Conservation (phyloP, 2,888 invertebrate genomes). For the Spilosoma lubricipeda region DNA sequence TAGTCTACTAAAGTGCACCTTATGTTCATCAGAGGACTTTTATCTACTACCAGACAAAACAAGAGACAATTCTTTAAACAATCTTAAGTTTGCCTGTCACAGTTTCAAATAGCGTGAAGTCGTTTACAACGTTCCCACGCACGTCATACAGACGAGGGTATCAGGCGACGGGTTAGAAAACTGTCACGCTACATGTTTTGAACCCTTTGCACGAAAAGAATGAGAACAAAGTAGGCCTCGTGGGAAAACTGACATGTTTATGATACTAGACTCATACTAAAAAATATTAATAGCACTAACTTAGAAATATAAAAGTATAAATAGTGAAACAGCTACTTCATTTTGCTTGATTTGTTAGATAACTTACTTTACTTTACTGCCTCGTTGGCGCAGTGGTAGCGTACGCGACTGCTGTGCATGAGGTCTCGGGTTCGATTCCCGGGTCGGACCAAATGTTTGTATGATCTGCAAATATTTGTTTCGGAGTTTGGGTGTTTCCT, state of each 20-base stretch:
- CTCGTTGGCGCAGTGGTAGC: too few relatives aligned
- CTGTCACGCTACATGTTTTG: constrained; percentile 26
- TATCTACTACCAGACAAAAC: not conserved
- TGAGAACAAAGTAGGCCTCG: constrained; percentile 7
- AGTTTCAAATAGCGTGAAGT: constrained; percentile 12
- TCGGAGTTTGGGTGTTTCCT: too few relatives aligned
- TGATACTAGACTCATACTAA: not conserved
- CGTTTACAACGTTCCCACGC: constrained; percentile 23
- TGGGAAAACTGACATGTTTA: constrained; percentile 1
- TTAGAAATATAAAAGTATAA: not conserved
- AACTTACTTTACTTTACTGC: too few relatives aligned
- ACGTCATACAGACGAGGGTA: constrained; percentile 40
- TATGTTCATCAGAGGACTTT: too few relatives aligned
- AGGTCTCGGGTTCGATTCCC: too few relatives aligned
- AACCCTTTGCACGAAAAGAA: constrained; percentile 29
- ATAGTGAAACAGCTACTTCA: not conserved
- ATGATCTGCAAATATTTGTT: too few relatives aligned
- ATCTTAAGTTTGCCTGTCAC: not conserved
- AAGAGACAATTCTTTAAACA: not conserved
- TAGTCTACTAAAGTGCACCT: too few relatives aligned
- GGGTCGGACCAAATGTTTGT: too few relatives aligned
- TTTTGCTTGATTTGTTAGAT: not conserved
- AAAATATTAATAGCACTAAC: not conserved
- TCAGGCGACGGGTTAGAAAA: constrained; percentile 25
- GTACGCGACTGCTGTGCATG: too few relatives aligned